Percentiles rank a stretch among this genome's conserved stretches.
phyloP scores from a whole-genome alignment of 1,140 invertebrate genomes.

The Drosophila busckii region DNA sequence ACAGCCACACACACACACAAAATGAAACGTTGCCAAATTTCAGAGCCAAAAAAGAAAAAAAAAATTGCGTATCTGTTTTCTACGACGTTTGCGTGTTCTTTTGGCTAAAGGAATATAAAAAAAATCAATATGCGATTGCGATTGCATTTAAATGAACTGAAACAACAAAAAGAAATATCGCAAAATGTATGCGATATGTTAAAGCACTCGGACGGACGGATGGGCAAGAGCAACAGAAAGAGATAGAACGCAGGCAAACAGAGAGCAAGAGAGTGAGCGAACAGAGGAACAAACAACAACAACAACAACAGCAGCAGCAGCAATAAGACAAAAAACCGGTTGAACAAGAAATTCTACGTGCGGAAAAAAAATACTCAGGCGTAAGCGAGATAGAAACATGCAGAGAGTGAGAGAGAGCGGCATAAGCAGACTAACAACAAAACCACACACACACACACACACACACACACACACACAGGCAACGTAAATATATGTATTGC shows the following conservation, averaged over 20 bases:
- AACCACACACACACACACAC: slow-evolving; percentile 3
- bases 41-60: slow-evolving; percentile 20
- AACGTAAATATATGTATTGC: too few species aligned
- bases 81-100: not conserved
- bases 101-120: slow-evolving; percentile 20
- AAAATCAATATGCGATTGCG: slow-evolving; percentile 61
- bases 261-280: not conserved
- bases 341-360: slow-evolving; percentile 56
- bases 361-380: too few species aligned
- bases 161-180: not conserved
- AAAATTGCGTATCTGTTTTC: slow-evolving; percentile 15
- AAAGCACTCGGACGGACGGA: too few species aligned
- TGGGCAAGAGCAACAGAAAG: slow-evolving; percentile 6
- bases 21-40: slow-evolving; percentile 51
- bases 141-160: slow-evolving; percentile 57
- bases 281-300: slow-evolving; percentile 17
- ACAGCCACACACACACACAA: not conserved
- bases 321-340: slow-evolving; percentile 41
- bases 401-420: too few species aligned
- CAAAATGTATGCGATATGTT: too few species aligned
- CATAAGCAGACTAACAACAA: slow-evolving; percentile 13
- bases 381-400: too few species aligned
- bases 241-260: not conserved
- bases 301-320: slow-evolving; percentile 5
- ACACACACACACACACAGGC: not conserved